Conservation (phyloP, 2,888 invertebrate species). For the Tenthredo mesomela region DNA sequence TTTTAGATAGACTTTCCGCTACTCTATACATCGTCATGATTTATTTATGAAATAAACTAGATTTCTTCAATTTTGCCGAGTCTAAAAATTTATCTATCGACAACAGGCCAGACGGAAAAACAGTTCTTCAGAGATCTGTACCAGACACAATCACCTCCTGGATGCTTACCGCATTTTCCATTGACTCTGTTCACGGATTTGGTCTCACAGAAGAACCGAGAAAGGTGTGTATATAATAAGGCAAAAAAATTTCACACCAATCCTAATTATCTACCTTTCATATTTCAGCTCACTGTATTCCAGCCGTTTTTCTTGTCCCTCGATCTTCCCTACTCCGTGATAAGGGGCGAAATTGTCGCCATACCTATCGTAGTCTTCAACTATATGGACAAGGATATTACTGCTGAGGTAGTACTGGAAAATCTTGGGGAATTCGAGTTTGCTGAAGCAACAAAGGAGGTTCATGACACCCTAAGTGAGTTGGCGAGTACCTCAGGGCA, state of each 20-base stretch:
- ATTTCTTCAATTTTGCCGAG: background rate
- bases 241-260: background rate
- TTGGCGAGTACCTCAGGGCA: constrained; percentile 49
- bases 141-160: constrained; percentile 93
- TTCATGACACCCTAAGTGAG: constrained; percentile 86
- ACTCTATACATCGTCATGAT: background rate
- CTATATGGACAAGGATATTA: constrained; percentile 88
- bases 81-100: background rate
- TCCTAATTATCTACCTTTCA: constrained; percentile 55
- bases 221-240: constrained; percentile 76
- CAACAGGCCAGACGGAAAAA: constrained; percentile 81
- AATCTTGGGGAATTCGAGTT: constrained; percentile 90
- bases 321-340: constrained; percentile 93
- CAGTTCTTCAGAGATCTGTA: constrained; percentile 82
- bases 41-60: background rate
- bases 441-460: constrained; percentile 88
- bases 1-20: background rate
- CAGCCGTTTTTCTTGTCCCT: constrained; percentile 92
- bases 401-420: constrained; percentile 91
- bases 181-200: constrained; percentile 88
- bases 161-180: constrained; percentile 90
- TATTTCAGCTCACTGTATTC: constrained; percentile 84
- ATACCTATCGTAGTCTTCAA: constrained; percentile 94
- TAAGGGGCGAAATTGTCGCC: constrained; percentile 93
- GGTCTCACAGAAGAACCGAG: constrained; percentile 86